Base-by-base conservation (phyloP, 2,113 vertebrate genomes). In the Heterotilapia buettikoferi region DNA sequence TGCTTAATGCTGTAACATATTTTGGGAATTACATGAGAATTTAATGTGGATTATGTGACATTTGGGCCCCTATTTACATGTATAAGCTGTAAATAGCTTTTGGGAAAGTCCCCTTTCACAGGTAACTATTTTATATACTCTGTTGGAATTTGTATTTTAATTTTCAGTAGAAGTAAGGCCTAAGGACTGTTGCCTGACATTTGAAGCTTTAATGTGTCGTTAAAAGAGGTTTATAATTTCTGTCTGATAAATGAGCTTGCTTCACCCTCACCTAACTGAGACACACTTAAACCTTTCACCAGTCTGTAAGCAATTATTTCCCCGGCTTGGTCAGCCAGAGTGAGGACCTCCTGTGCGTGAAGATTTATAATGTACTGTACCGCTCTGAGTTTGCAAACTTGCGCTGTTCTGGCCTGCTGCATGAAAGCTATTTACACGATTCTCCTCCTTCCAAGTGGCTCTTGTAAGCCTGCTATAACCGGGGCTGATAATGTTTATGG, bases 401-500 rank as follows among this genome's bases (percentile, higher is more conserved):
- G 24, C 1, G 1, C 5, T 78, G 47, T 2, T 57, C n/a, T 56
- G 26, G n/a, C 54, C 12, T 36, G 21, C 56, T 16, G 47, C 45
- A 7, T 16, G 24, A 47, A 13, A 80, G 50, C 43, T 80, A 43
- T 88, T 83, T 84, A 50, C 63, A 80, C 6, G 13, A 54, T 26
- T 80, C 14, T 57, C 19, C 31, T 53, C 56, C 50, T 73, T 83
- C 86, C 68, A 78, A 85, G 61, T 36, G 81, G 47, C 78, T 88
- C 80, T 84, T 84, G 86, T 93, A 90, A 91, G 84, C 85, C 79
- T 54, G 59, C 86, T 81, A 33, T 88, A 92, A 90, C 82, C 8
- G 84, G 85, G 78, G 47, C 80, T 92, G 87, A 93, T 94, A 79
- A 91, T 88, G 86, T 95, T 96, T 93, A 93, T 93, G 82, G 90